Evolutionary conservation across 2,888 invertebrate species (phyloP).

Genomic region (Meliscaeva auricollis): DNA sequence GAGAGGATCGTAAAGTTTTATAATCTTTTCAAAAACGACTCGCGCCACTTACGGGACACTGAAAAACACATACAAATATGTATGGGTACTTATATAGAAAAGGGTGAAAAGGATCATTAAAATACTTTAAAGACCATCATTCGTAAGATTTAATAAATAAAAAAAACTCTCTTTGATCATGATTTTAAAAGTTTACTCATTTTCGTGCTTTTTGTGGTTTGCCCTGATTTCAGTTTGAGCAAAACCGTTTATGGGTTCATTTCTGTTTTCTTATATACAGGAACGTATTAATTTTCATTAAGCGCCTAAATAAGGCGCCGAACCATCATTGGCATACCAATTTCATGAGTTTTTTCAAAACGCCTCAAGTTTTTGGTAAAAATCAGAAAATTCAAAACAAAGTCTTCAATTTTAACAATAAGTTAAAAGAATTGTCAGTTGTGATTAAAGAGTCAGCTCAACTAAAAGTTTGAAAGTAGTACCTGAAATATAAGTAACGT

Average conservation of each 20-base stretch:
- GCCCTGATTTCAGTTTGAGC: constrained; percentile 52
- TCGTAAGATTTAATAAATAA: constrained; percentile 19
- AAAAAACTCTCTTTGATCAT: constrained; percentile 69
- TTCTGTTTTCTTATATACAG: constrained; percentile 29
- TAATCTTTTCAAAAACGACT: constrained; percentile 61
- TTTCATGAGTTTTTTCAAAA: too few species aligned
- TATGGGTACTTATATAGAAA: not conserved
- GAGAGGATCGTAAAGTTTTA: constrained; percentile 66
- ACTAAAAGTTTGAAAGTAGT: too few species aligned
- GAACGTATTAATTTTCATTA: not conserved
- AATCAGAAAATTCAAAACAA: not conserved
- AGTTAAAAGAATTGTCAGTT: too few species aligned
- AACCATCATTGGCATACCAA: too few species aligned
- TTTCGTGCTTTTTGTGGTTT: constrained; percentile 32
- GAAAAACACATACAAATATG: too few species aligned
- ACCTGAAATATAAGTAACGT: too few species aligned
- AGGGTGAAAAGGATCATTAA: constrained; percentile 70
- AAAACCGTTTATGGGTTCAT: constrained; percentile 62
- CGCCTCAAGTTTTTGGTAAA: too few species aligned
- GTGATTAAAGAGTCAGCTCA: too few species aligned
- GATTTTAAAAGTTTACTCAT: constrained; percentile 31
- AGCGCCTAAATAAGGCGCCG: too few species aligned
- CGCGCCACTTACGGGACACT: constrained; percentile 60
- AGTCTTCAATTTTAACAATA: not conserved
- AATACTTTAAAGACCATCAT: constrained; percentile 65